Evolutionary conservation across 1,140 invertebrate species (phyloP).

Genomic region (Papilio helenus): DNA sequence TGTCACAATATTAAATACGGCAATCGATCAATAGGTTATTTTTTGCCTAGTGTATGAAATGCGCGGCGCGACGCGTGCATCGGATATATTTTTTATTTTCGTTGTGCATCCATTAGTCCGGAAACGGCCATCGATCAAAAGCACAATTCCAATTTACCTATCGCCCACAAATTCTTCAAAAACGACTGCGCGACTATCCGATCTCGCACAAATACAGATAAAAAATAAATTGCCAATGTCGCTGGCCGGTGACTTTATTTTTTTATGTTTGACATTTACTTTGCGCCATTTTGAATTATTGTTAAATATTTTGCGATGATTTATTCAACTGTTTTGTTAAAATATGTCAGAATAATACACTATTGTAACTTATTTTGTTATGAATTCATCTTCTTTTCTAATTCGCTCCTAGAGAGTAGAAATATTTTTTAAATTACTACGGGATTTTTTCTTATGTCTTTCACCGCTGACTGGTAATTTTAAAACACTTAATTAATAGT

Average conservation of each 20-base stretch:
- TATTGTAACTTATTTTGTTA: not conserved
- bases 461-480: too few relatives aligned
- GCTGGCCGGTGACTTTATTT: conserved; percentile 1
- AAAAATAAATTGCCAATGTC: conserved; percentile 58
- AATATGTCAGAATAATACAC: not conserved
- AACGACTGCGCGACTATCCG: conserved; percentile 53
- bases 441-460: not conserved
- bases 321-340: not conserved
- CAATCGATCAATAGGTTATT: conserved; percentile 57
- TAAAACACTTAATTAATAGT: not conserved
- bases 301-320: not conserved
- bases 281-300: conserved; percentile 22
- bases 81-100: conserved; percentile 53
- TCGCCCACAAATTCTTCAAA: conserved; percentile 77
- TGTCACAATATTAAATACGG: conserved; percentile 28
- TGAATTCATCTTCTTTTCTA: not conserved
- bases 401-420: not conserved
- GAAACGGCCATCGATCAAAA: conserved; percentile 69
- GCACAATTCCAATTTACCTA: conserved; percentile 77
- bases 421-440: not conserved
- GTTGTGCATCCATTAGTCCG: conserved; percentile 65
- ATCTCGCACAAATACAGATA: conserved; percentile 59
- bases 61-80: conserved; percentile 44
- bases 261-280: conserved; percentile 34
- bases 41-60: conserved; percentile 52